These are phyloP conservation scores for Pteronura brasiliensis DNA, from an alignment of 2,113 vertebrate species.

Conservation along the genomic window DNA sequence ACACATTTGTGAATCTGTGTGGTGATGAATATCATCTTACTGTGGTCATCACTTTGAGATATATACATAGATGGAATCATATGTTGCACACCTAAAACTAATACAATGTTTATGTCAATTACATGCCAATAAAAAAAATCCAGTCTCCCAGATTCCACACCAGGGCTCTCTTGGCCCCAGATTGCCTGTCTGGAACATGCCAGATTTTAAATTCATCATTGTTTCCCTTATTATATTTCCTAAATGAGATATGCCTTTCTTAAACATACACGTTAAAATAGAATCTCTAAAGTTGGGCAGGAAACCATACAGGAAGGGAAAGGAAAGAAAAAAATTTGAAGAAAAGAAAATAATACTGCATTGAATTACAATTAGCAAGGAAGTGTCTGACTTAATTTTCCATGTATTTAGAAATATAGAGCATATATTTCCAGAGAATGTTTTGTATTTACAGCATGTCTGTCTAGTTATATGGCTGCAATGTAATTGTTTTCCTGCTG, in stretches of 20 bases:
- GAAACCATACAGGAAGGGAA: background rate
- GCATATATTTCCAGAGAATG: constrained; percentile 82
- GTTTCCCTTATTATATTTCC: background rate
- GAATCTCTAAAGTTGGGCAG: background rate
- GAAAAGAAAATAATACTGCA: constrained; percentile 5
- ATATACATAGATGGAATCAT: background rate
- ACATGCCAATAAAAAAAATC: background rate
- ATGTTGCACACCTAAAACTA: background rate
- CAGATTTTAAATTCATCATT: background rate
- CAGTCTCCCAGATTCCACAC: background rate
- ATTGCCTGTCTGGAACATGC: background rate
- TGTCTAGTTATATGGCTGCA: constrained; percentile 82
- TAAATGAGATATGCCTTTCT: background rate
- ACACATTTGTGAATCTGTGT: background rate
- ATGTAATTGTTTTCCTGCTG: constrained; percentile 88
- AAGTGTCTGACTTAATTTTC: constrained; percentile 79
- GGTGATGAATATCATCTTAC: background rate
- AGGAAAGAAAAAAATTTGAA: background rate
- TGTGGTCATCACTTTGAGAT: background rate
- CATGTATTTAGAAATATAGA: constrained; percentile 81
- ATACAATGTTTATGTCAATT: background rate
- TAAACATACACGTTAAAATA: background rate
- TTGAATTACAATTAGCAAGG: constrained; percentile 76
- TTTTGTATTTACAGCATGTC: constrained; percentile 87
- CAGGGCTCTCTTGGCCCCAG: background rate